These are phyloP conservation scores for Propsilocerus akamusi DNA, from an alignment of 1,140 invertebrate species.

Conservation along the genomic window DNA sequence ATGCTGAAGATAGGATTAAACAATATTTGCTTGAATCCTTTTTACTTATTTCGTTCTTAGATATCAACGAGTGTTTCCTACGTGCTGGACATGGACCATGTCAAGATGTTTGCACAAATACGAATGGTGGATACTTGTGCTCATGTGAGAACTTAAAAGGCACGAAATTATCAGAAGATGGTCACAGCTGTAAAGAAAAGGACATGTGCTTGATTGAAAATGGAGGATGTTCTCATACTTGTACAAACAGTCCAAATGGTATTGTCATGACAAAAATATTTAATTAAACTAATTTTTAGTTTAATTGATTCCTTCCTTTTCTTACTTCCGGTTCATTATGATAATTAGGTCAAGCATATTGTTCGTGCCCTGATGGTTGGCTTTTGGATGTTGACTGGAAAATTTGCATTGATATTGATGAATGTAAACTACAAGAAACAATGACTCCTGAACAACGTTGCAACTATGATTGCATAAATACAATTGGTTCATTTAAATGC, in stretches of 20 bases:
- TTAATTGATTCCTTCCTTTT: background rate
- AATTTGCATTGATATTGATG: constrained; percentile 39
- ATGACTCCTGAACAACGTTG: constrained; percentile 24
- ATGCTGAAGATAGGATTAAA: too few species aligned
- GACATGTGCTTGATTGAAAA: constrained; percentile 36
- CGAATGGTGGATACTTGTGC: constrained; percentile 37
- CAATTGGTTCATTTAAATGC: constrained; percentile 28
- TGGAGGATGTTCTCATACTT: constrained; percentile 37
- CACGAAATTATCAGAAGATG: constrained; percentile 35
- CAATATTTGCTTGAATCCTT: too few species aligned
- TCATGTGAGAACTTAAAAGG: constrained; percentile 34
- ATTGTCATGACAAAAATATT: background rate
- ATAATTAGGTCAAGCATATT: constrained; percentile 35
- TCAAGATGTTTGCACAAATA: constrained; percentile 43
- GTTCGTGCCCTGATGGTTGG: constrained; percentile 40
- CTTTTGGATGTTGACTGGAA: constrained; percentile 34
- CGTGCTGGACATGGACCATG: constrained; percentile 47
- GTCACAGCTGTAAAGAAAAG: constrained; percentile 33
- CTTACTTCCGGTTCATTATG: background rate
- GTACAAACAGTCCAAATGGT: constrained; percentile 11
- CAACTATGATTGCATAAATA: constrained; percentile 29
- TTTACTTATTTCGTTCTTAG: too few species aligned
- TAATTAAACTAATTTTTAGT: background rate
- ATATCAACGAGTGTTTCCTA: constrained; percentile 38
- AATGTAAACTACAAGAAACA: constrained; percentile 29